Evolutionary conservation across 2,797 vertebrate genomes (phyloP), one percentile per base, ranked within the genome.

Genomic region (Peromyscus nudipes): DNA sequence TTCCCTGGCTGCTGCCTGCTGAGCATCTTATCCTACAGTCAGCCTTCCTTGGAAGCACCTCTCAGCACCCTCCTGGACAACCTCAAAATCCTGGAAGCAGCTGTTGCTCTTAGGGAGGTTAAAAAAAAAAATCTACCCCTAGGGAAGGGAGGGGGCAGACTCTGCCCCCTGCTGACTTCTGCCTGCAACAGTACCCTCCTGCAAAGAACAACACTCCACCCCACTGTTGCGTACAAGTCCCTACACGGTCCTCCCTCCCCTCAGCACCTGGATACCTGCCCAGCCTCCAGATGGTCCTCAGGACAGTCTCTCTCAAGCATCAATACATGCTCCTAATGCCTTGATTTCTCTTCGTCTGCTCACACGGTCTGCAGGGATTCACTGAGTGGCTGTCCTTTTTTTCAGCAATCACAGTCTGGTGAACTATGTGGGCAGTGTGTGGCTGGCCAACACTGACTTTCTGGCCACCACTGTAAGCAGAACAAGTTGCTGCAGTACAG

Each of bases 141-240:
- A 9, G 34, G 23, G 57, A 40, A 23, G 0, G 71, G 91, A 65
- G 46, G 12, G 49, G 57, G 40, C 49, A 29, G 77, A 13, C 23
- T 46, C 76, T 4, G 27, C 7, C 49, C 40, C 46, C 1, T 71
- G 25, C 27, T 21, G 57, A n/a, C 6, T 4, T 6, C 85, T 27
- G 3, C 75, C 81, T 64, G 19, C 7, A 10, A 25, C 0, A 0
- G 0, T 2, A 65, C 14, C 62, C 77, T 64, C 87, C 55, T 60
- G 16, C 27, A 73, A 13, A 60, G 27, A 19, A 43, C 11, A 13
- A 5, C 34, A 40, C 49, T 31, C 4, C 37, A 46, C n/a, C 52
- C 71, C 16, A 11, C 57, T 25, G 40, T 37, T 4, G 21, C 4
- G 1, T 40, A 29, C 82, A 52, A 14, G 80, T 34, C 43, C 49